Percentiles rank a stretch among this genome's conserved stretches.
These are phyloP conservation scores for Poeciliopsis retropinna DNA, from an alignment of 2,113 vertebrate genomes.

Conservation along the genomic window DNA sequence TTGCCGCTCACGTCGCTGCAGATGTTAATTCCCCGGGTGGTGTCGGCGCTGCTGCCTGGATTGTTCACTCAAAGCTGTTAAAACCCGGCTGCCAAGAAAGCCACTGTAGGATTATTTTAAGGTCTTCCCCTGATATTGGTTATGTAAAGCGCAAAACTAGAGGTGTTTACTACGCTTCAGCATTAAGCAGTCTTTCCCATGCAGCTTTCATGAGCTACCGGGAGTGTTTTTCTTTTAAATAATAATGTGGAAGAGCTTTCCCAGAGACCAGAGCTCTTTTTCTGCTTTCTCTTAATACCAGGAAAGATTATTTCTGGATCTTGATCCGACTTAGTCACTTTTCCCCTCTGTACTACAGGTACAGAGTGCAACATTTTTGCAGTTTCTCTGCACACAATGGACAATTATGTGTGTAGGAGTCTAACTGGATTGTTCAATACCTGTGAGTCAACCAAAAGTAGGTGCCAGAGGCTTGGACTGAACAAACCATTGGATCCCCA, in stretches of 20 bases:
- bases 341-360: slow-evolving; percentile 58
- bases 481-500: slow-evolving; percentile 48
- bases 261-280: slow-evolving; percentile 23
- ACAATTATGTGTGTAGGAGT: slow-evolving; percentile 63
- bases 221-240: slow-evolving; percentile 20
- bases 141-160: slow-evolving; percentile 5
- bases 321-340: slow-evolving; percentile 53
- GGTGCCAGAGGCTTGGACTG: slow-evolving; percentile 38
- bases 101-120: slow-evolving; percentile 31
- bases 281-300: slow-evolving; percentile 32
- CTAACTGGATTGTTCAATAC: slow-evolving; percentile 55
- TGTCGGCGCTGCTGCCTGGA: slow-evolving; percentile 17
- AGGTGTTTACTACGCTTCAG: slow-evolving; percentile 13
- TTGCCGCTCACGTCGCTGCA: slow-evolving; percentile 36
- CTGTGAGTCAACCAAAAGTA: slow-evolving; percentile 66
- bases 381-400: slow-evolving; percentile 40
- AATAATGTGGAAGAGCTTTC: slow-evolving; percentile 8
- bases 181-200: slow-evolving; percentile 1
- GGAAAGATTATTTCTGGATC: slow-evolving; percentile 57
- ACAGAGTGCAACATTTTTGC: slow-evolving; percentile 50
- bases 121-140: slow-evolving; percentile 22
- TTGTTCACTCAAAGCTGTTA: slow-evolving; percentile 40
- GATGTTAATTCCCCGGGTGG: slow-evolving; percentile 41
- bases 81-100: slow-evolving; percentile 35
- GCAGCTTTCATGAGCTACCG: not conserved